Conservation (phyloP, 2,113 vertebrate species). For the Osmerus mordax region DNA sequence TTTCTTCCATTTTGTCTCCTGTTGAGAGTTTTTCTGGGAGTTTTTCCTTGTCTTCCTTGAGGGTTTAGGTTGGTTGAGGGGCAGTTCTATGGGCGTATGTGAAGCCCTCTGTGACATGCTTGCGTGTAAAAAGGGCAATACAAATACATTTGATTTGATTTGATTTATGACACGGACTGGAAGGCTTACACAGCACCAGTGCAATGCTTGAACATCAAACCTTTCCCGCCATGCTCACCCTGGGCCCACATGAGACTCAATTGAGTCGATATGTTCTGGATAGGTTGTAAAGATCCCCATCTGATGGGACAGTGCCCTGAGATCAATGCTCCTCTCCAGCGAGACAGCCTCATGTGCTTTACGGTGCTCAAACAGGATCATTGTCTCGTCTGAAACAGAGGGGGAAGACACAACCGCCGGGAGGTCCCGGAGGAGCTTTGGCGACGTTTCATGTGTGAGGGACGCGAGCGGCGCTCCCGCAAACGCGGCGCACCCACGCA, state of each 20-base stretch:
- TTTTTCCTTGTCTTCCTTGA: too few relatives aligned
- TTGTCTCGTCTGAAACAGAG: constrained; percentile 33
- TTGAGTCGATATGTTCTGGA: constrained; percentile 37
- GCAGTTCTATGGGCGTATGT: too few relatives aligned
- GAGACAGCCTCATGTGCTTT: constrained; percentile 1
- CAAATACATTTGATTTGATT: too few relatives aligned
- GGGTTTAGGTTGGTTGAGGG: too few relatives aligned
- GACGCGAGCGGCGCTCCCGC: constrained; percentile 32
- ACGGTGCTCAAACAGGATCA: constrained; percentile 16
- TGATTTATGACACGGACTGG: constrained; percentile 4
- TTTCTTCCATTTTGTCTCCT: too few relatives aligned
- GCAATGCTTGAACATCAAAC: constrained; percentile 46
- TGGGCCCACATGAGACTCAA: constrained; percentile 53
- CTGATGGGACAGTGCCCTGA: constrained; percentile 5
- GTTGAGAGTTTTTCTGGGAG: too few relatives aligned
- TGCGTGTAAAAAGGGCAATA: too few relatives aligned
- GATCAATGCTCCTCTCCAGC: neutral
- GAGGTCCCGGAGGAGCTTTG: constrained; percentile 43
- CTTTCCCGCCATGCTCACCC: constrained; percentile 24
- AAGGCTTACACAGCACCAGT: constrained; percentile 11
- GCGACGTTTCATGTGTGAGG: constrained; percentile 43
- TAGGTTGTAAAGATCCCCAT: constrained; percentile 31
- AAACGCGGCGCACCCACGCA: constrained; percentile 7
- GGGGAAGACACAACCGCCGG: constrained; percentile 40
- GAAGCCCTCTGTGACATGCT: too few relatives aligned